phyloP scores from a whole-genome alignment of 92 coral and sea anemone species.

The Porites cylindrica region DNA sequence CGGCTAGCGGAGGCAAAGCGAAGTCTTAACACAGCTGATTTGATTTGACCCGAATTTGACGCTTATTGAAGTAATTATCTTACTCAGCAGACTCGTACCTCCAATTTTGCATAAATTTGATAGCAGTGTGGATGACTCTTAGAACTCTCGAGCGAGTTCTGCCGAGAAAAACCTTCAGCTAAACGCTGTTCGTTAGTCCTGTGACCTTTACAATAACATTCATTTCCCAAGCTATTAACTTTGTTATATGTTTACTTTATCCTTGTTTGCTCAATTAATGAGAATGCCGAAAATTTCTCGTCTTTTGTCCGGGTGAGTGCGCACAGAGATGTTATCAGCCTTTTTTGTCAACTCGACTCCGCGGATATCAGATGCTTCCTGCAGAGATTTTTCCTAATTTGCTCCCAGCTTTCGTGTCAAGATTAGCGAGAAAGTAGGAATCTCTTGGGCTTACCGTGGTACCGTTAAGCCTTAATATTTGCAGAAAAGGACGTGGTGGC shows the following conservation, averaged over 20 bases:
- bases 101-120: neutral
- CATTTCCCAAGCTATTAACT: neutral
- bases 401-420: neutral
- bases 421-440: neutral
- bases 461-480: neutral
- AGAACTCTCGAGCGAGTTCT: neutral
- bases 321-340: constrained; percentile 15
- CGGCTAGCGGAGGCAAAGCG: neutral
- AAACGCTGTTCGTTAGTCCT: neutral
- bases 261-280: constrained; percentile 14
- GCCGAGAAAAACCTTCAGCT: neutral
- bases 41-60: neutral
- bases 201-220: neutral
- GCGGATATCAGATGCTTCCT: constrained; percentile 21
- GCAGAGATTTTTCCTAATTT: neutral
- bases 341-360: neutral
- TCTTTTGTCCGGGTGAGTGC: constrained; percentile 29
- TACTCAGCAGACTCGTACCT: neutral
- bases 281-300: constrained; percentile 31
- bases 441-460: no score
- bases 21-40: neutral
- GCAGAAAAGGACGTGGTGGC: neutral
- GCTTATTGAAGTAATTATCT: neutral
- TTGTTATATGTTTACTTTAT: constrained; percentile 5
- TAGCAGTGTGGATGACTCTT: neutral